These are phyloP conservation scores for Sapayoa aenigma DNA, from an alignment of 2,113 vertebrate species.

Conservation along the genomic window DNA sequence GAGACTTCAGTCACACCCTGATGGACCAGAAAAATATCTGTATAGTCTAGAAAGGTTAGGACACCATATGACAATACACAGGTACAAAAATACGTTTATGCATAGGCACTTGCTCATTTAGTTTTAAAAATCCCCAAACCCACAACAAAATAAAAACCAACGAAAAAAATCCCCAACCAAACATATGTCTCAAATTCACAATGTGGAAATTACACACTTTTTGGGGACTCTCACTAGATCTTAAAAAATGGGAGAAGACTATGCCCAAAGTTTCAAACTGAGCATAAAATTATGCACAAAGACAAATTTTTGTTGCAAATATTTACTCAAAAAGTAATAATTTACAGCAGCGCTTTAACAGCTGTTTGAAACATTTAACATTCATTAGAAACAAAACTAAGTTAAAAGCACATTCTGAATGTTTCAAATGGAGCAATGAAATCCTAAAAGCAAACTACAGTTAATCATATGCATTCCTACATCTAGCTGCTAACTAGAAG, in stretches of 20 bases:
- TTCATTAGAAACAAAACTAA: constrained; percentile 71
- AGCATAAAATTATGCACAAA: constrained; percentile 66
- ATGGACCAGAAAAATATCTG: neutral
- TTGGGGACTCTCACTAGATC: neutral
- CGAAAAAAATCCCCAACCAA: neutral
- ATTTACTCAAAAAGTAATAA: constrained; percentile 82
- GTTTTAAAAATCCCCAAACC: neutral
- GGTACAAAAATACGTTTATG: neutral
- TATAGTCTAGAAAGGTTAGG: neutral
- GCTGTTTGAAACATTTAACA: constrained; percentile 75
- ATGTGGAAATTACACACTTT: neutral
- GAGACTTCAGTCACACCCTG: neutral
- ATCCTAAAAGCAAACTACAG: constrained; percentile 68
- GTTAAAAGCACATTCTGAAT: constrained; percentile 72
- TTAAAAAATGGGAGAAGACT: neutral
- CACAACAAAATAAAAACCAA: neutral
- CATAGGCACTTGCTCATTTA: constrained; percentile 20
- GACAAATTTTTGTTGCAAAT: constrained; percentile 78
- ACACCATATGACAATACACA: neutral
- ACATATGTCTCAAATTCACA: neutral
- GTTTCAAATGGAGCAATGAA: constrained; percentile 66
- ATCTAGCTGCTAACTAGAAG: constrained; percentile 61
- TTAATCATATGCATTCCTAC: constrained; percentile 66
- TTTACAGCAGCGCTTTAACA: constrained; percentile 75
- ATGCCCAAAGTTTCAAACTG: neutral